Evolutionary conservation across 1,140 invertebrate genomes (phyloP).

Genomic region (Diprion similis): DNA sequence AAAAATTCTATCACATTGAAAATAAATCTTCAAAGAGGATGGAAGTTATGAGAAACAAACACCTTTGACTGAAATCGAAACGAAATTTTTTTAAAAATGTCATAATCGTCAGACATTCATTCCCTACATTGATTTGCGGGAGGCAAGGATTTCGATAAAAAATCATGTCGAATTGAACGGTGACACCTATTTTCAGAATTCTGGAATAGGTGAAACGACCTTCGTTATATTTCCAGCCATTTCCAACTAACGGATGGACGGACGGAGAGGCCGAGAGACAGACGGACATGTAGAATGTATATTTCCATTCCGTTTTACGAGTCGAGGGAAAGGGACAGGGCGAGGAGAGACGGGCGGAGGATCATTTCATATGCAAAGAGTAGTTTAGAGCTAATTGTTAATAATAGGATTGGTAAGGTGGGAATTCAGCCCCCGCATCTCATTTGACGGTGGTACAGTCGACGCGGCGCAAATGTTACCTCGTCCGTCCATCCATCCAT

Average conservation of each 20-base stretch:
- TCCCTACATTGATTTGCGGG: too few relatives aligned
- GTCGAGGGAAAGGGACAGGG: conserved; percentile 35
- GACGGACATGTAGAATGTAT: conserved; percentile 61
- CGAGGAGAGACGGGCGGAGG: conserved; percentile 22
- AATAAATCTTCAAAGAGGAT: neutral
- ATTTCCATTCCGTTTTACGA: conserved; percentile 61
- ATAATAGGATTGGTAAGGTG: conserved; percentile 64
- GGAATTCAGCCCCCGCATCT: conserved; percentile 55
- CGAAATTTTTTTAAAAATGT: neutral
- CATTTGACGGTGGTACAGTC: conserved; percentile 48
- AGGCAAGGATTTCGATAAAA: too few relatives aligned
- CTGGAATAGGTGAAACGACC: neutral
- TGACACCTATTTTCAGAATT: too few relatives aligned
- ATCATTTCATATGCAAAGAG: conserved; percentile 62
- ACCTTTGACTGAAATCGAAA: too few relatives aligned
- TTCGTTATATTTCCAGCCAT: neutral
- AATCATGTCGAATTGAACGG: too few relatives aligned
- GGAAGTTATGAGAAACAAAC: neutral
- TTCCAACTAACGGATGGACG: neutral
- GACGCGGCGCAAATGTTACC: conserved; percentile 38
- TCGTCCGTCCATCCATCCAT: conserved; percentile 13
- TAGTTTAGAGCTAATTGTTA: conserved; percentile 64
- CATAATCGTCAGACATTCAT: neutral
- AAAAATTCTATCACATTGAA: neutral
- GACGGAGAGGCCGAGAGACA: conserved; percentile 28